These are phyloP conservation scores for Cheilosia variabilis DNA, from an alignment of 2,888 invertebrate genomes.

Conservation along the genomic window DNA sequence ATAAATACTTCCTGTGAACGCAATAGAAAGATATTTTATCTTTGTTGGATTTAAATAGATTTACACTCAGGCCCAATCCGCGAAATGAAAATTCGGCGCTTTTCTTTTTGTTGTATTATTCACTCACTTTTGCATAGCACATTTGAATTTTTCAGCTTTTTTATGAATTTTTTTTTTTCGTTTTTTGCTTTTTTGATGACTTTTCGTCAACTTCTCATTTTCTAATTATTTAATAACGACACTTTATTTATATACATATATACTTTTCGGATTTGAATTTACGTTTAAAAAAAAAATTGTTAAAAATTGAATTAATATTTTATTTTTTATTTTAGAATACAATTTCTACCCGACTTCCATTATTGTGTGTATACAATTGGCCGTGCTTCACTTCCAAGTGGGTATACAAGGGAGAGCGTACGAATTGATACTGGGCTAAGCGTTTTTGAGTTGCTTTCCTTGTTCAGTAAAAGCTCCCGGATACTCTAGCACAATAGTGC, in stretches of 20 bases:
- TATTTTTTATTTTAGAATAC: constrained; percentile 30
- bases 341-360: constrained; percentile 71
- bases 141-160: constrained; percentile 59
- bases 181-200: constrained; percentile 24
- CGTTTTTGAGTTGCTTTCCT: constrained; percentile 78
- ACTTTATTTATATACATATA: constrained; percentile 15
- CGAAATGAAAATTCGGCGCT: constrained; percentile 51
- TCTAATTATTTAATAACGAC: constrained; percentile 10
- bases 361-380: constrained; percentile 64
- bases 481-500: constrained; percentile 42
- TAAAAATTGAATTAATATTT: constrained; percentile 23
- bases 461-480: constrained; percentile 64
- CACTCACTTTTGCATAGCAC: constrained; percentile 71
- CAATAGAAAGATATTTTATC: constrained; percentile 41
- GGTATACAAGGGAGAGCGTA: constrained; percentile 81
- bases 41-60: constrained; percentile 56
- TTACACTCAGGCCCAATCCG: constrained; percentile 48
- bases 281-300: constrained; percentile 31
- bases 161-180: constrained; percentile 18
- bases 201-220: constrained; percentile 56
- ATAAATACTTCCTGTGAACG: constrained; percentile 67
- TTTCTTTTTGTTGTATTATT: constrained; percentile 51
- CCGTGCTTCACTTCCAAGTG: constrained; percentile 66
- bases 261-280: constrained; percentile 13
- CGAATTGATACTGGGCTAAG: constrained; percentile 83